Percentiles rank a stretch among this genome's conserved stretches.
Evolutionary conservation across 2,888 invertebrate species (phyloP).

Genomic region (Sisyra terminalis): DNA sequence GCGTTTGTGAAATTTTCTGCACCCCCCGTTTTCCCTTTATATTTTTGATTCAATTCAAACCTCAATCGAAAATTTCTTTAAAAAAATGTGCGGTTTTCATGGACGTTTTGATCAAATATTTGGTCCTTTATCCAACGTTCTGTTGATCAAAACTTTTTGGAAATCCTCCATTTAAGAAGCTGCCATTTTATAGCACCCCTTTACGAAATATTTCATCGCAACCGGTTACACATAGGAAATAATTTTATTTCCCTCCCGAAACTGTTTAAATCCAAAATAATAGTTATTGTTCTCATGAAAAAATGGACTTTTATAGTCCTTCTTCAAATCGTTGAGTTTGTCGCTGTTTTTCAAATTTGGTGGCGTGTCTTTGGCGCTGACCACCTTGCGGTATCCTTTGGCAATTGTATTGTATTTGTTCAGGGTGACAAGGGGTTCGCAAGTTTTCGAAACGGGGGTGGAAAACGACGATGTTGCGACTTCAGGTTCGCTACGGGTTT

Average conservation of each 20-base stretch:
- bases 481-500: conserved; percentile 26
- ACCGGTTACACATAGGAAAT: conserved; percentile 8
- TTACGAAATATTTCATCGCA: too few relatives aligned
- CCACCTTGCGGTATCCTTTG: conserved; percentile 6
- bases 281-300: not conserved
- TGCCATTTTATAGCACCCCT: too few relatives aligned
- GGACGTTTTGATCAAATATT: too few relatives aligned
- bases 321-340: not conserved
- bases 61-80: too few relatives aligned
- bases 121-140: too few relatives aligned
- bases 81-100: too few relatives aligned
- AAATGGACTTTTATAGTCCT: not conserved
- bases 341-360: not conserved
- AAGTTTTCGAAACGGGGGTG: not conserved
- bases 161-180: too few relatives aligned
- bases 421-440: not conserved
- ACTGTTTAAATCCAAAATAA: conserved; percentile 8
- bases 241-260: conserved; percentile 8
- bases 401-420: conserved; percentile 9
- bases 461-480: not conserved
- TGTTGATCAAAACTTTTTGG: too few relatives aligned
- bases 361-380: not conserved
- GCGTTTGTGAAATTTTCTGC: too few relatives aligned
- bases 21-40: too few relatives aligned
- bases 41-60: too few relatives aligned